These are phyloP conservation scores for Acrobasis consociella DNA, from an alignment of 2,888 invertebrate species.

Conservation along the genomic window DNA sequence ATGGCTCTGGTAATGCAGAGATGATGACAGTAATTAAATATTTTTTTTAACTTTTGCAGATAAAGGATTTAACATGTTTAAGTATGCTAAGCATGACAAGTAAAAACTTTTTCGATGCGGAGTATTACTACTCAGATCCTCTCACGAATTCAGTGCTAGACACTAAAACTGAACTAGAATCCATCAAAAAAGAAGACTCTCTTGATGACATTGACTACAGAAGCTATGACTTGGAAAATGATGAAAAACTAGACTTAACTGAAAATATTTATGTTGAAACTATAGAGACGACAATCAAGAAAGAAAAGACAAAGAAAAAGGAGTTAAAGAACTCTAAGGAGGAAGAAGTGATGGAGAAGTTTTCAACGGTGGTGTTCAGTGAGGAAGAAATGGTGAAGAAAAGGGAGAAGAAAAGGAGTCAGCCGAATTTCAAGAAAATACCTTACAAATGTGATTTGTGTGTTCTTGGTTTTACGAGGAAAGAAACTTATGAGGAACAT, in stretches of 20 bases:
- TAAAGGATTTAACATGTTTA: constrained; percentile 26
- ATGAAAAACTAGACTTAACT: neutral
- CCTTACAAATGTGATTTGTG: constrained; percentile 62
- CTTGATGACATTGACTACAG: constrained; percentile 27
- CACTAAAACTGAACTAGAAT: constrained; percentile 19
- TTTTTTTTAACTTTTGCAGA: constrained; percentile 30
- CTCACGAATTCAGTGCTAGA: constrained; percentile 11
- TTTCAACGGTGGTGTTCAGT: constrained; percentile 42
- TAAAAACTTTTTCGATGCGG: constrained; percentile 30
- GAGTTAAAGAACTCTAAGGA: constrained; percentile 1
- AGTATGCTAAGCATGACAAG: constrained; percentile 29
- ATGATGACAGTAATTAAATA: no score
- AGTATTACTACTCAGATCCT: constrained; percentile 30
- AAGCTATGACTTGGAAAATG: constrained; percentile 18
- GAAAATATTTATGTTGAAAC: constrained; percentile 26
- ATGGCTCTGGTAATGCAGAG: no score
- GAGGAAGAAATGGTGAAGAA: constrained; percentile 53
- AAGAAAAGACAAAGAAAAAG: constrained; percentile 17
- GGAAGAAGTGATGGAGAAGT: constrained; percentile 42
- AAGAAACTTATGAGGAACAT: constrained; percentile 49
- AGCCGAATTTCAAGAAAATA: constrained; percentile 62
- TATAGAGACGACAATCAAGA: constrained; percentile 17
- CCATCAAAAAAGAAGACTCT: constrained; percentile 25
- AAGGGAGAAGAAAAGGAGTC: constrained; percentile 55
- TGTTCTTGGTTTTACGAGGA: constrained; percentile 56